Evolutionary conservation across 1,140 invertebrate species (phyloP).

Genomic region (Tetramorium alpestre): DNA sequence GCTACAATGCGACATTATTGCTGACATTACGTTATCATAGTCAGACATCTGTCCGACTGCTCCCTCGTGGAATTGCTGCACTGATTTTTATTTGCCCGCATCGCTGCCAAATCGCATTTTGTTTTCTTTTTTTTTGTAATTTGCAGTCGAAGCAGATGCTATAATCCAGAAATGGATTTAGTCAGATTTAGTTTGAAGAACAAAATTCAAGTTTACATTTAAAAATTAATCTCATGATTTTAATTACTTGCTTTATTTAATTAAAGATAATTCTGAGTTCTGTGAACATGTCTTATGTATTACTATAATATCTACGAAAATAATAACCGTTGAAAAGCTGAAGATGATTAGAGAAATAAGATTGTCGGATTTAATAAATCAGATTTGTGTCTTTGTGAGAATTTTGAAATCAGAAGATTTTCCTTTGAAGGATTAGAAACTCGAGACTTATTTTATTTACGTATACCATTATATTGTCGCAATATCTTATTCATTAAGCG

Average conservation of each 20-base stretch:
- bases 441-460: background rate
- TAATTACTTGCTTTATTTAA: background rate
- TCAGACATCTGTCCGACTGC: conserved; percentile 66
- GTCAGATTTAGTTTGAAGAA: background rate
- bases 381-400: background rate
- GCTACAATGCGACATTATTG: conserved; percentile 69
- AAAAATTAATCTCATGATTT: background rate
- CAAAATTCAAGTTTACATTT: background rate
- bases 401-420: background rate
- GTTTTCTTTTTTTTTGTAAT: background rate
- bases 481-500: conserved; percentile 1
- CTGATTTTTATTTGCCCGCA: background rate
- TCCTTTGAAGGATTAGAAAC: conserved; percentile 15
- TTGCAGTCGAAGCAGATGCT: background rate
- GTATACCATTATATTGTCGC: background rate
- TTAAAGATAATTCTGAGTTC: background rate
- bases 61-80: background rate
- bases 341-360: conserved; percentile 12
- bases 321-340: conserved; percentile 1
- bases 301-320: background rate
- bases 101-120: background rate
- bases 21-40: conserved; percentile 73
- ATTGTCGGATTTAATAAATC: conserved; percentile 7
- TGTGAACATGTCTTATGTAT: background rate
- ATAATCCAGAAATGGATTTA: background rate